These are phyloP conservation scores for Oxycera nigricornis DNA, from an alignment of 2,888 invertebrate genomes.

Conservation along the genomic window DNA sequence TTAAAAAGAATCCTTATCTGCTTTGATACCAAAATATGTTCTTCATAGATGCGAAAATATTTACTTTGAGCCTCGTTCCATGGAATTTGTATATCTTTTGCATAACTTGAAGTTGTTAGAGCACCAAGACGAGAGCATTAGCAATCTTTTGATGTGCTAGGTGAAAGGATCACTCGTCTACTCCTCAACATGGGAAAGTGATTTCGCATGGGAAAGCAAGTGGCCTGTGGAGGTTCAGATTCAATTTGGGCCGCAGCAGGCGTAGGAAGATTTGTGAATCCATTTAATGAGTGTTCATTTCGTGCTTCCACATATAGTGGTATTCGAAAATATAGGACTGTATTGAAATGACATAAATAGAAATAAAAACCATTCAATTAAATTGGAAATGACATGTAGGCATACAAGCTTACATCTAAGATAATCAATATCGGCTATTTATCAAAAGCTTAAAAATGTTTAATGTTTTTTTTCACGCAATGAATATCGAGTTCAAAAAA, in stretches of 20 bases:
- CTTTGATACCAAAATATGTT: constrained; percentile 42
- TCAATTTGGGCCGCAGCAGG: background rate
- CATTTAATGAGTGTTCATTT: background rate
- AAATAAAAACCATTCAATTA: too few relatives aligned
- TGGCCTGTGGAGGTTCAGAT: background rate
- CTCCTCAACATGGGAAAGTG: background rate
- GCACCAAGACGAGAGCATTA: constrained; percentile 32
- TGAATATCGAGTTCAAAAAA: too few relatives aligned
- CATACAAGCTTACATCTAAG: too few relatives aligned
- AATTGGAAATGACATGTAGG: too few relatives aligned
- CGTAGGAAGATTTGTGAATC: background rate
- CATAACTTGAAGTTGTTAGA: constrained; percentile 38
- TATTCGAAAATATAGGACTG: background rate
- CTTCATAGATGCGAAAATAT: constrained; percentile 42
- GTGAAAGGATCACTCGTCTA: constrained; percentile 20
- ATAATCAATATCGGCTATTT: too few relatives aligned
- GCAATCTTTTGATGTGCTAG: constrained; percentile 34
- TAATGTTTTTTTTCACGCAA: too few relatives aligned
- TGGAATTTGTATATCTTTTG: constrained; percentile 42
- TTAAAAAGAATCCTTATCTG: constrained; percentile 40
- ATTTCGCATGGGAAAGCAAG: background rate
- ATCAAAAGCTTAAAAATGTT: too few relatives aligned
- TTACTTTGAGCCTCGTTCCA: constrained; percentile 43
- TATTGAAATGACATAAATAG: background rate
- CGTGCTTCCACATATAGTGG: background rate